Conservation (phyloP, 2,888 invertebrate species). For the Cacoxenus indagator region DNA sequence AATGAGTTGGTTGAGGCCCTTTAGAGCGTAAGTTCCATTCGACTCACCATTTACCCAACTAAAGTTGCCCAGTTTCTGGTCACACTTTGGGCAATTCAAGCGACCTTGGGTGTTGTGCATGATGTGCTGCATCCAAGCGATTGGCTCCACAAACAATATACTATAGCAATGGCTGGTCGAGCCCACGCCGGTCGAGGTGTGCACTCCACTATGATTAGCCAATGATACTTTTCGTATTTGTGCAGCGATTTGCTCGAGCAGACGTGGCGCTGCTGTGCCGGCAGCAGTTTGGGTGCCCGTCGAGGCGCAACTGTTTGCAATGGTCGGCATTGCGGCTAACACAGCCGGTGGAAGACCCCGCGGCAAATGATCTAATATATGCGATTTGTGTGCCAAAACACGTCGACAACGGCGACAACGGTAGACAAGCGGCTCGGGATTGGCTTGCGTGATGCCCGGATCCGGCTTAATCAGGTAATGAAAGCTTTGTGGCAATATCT, state of each 20-base stretch:
- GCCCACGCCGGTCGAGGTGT: neutral
- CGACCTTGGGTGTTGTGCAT: constrained; percentile 82
- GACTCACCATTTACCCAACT: constrained; percentile 87
- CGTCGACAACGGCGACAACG: constrained; percentile 86
- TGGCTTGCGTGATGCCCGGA: constrained; percentile 80
- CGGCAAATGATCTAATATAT: constrained; percentile 79
- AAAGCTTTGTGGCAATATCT: constrained; percentile 85
- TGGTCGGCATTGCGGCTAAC: neutral
- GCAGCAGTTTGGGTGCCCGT: constrained; percentile 13
- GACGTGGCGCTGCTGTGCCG: constrained; percentile 39
- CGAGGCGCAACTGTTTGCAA: neutral
- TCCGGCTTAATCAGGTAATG: constrained; percentile 84
- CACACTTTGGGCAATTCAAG: constrained; percentile 88
- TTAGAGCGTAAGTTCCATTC: neutral
- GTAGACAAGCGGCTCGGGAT: constrained; percentile 87
- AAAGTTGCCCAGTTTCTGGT: constrained; percentile 87
- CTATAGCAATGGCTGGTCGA: constrained; percentile 74
- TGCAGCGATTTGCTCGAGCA: constrained; percentile 64
- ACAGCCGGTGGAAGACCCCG: constrained; percentile 27
- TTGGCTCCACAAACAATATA: constrained; percentile 90
- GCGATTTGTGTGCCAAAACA: constrained; percentile 84
- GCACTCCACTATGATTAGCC: too few relatives aligned
- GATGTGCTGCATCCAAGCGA: constrained; percentile 88
- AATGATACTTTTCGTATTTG: constrained; percentile 60
- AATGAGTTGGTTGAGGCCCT: neutral